Conservation (phyloP, 2,113 vertebrate genomes). For the Rhabdomys dilectus region DNA sequence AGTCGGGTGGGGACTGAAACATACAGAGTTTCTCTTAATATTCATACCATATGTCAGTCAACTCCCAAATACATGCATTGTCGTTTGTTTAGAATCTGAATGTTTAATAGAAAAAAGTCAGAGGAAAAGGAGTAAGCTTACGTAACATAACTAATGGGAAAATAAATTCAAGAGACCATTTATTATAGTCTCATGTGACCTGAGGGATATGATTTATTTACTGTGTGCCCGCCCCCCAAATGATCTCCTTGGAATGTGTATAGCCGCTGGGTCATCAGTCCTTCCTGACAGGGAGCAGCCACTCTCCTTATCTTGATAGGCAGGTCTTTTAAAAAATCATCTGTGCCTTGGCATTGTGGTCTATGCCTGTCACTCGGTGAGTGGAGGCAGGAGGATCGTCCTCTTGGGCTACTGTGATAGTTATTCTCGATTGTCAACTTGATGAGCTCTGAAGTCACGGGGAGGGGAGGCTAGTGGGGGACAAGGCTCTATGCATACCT, state of each 20-base stretch:
- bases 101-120: conserved; percentile 64
- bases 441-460: not conserved
- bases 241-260: conserved; percentile 95
- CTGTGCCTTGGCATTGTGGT: not conserved
- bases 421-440: not conserved
- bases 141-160: conserved; percentile 82
- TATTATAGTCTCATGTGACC: conserved; percentile 96
- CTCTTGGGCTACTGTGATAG: not conserved
- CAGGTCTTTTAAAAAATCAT: conserved; percentile 90
- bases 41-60: conserved; percentile 39
- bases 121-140: conserved; percentile 53
- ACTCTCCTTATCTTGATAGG: conserved; percentile 96
- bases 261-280: conserved; percentile 96
- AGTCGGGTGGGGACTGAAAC: conserved; percentile 32
- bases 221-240: conserved; percentile 88
- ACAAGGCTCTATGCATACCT: not conserved
- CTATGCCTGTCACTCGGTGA: not conserved
- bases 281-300: conserved; percentile 96
- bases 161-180: not conserved
- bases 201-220: conserved; percentile 92
- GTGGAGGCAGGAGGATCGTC: not conserved
- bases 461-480: not conserved
- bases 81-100: conserved; percentile 70
- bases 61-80: conserved; percentile 73
- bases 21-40: conserved; percentile 54